Base-by-base conservation (phyloP, 2,888 invertebrate genomes). In the Hyles lineata region DNA sequence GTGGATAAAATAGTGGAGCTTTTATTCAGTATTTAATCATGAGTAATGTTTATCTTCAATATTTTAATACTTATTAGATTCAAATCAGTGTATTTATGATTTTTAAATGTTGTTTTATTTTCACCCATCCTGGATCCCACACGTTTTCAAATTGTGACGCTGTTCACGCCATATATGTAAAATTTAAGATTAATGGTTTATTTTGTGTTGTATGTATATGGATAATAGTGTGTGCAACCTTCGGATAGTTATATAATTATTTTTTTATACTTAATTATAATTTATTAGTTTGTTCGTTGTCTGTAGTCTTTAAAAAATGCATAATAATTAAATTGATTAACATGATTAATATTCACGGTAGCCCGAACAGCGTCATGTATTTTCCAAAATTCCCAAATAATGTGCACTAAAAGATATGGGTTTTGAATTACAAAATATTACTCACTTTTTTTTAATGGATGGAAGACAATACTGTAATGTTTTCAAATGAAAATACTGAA, bases 21-120 rank as follows among this genome's bases (percentile, higher is more conserved):
- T 89, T 90, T 89, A 87, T 91, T 90, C 88, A 88, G 87, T 90
- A 90, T 90, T 89, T 88, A 86, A 88, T 87, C 87, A 80, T 89
- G 86, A 88, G 87, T 89, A 90, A 89, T 87, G 87, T 90, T 89
- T 89, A 90, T 89, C 83, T 85, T 80, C 80, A 82, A 88, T 89
- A 90, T 89, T 90, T 89, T 89, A 87, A 79, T 84, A 86, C 81
- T 81, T 87, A 81, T 82, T 84, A 84, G 88, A 83, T 85, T 87
- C 83, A 86, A 80, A 82, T 82, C 81, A 82, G 81, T 86, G 85
- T 87, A 90, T 89, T 88, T 89, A 90, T 86, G 83, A 83, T 86
- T 89, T 85, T 84, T 79, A 76, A 76, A 25, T 58, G 73, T 80
- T 76, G 85, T 90, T 90, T 90, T 76, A 86, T 88, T 90, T n/a